phyloP scores from a whole-genome alignment of 2,888 invertebrate genomes.

The Asteroscopus sphinx region DNA sequence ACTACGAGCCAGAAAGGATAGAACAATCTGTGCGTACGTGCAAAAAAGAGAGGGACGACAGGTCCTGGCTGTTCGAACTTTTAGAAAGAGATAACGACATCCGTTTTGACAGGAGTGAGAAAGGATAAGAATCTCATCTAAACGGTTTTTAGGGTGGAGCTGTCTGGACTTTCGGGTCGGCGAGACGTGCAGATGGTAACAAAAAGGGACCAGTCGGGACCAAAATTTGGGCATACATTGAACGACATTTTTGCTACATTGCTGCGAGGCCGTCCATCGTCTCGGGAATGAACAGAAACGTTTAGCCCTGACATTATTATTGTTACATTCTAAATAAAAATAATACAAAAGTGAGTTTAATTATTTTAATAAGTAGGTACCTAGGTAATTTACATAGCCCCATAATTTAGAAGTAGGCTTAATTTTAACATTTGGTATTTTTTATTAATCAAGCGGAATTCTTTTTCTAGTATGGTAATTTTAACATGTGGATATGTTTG shows the following conservation, averaged over 20 bases:
- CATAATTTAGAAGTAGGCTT: constrained; percentile 19
- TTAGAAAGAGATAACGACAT: constrained; percentile 83
- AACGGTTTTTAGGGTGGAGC: constrained; percentile 90
- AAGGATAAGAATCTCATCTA: constrained; percentile 82
- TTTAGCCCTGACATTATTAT: constrained; percentile 55
- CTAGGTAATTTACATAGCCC: constrained; percentile 12
- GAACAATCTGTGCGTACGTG: constrained; percentile 77
- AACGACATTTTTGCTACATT: constrained; percentile 88
- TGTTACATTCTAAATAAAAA: constrained; percentile 37
- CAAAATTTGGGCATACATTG: constrained; percentile 88
- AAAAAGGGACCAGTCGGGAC: constrained; percentile 86
- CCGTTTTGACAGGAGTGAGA: constrained; percentile 79
- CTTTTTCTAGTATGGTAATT: constrained; percentile 43
- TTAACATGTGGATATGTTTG: constrained; percentile 44
- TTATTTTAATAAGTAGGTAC: constrained; percentile 13
- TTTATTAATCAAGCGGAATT: constrained; percentile 28
- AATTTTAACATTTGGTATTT: constrained; percentile 19
- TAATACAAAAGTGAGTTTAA: constrained; percentile 22
- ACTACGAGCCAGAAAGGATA: constrained; percentile 86
- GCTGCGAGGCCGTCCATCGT: constrained; percentile 70
- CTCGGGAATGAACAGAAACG: constrained; percentile 67
- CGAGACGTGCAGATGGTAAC: constrained; percentile 87
- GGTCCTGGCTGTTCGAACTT: constrained; percentile 80
- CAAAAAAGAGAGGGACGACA: constrained; percentile 84
- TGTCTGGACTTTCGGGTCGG: constrained; percentile 85